phyloP scores from a whole-genome alignment of 2,888 invertebrate genomes.

The Lydus trimaculatus region DNA sequence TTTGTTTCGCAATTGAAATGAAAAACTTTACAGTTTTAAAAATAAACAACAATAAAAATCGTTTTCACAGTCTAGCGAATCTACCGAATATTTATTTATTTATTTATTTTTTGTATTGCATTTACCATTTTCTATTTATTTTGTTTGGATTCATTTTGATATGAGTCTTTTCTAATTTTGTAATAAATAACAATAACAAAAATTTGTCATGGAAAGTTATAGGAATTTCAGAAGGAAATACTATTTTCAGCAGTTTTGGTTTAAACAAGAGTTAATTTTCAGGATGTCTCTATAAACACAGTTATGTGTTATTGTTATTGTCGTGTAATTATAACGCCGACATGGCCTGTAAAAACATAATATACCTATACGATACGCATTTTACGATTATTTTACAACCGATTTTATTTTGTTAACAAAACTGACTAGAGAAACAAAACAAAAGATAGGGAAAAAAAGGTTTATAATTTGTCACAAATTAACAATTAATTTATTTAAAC shows the following conservation, averaged over 20 bases:
- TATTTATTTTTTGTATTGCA: background rate
- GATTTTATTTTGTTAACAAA: slow-evolving; percentile 13
- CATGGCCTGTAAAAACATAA: slow-evolving; percentile 32
- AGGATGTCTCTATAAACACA: background rate
- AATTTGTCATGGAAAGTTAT: too few relatives aligned
- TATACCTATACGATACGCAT: slow-evolving; percentile 13
- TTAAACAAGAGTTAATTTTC: background rate
- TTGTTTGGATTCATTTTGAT: background rate
- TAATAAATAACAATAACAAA: too few relatives aligned
- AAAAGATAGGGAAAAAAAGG: background rate
- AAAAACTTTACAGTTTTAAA: background rate
- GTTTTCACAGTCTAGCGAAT: slow-evolving; percentile 29
- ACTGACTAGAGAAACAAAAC: background rate
- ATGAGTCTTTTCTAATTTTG: too few relatives aligned
- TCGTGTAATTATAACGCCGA: slow-evolving; percentile 28
- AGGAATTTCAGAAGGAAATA: background rate
- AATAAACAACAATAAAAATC: slow-evolving; percentile 9
- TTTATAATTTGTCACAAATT: background rate
- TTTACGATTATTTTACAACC: slow-evolving; percentile 34
- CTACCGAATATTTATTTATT: background rate
- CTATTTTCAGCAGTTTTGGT: background rate
- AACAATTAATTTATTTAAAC: too few relatives aligned
- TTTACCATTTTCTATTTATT: background rate
- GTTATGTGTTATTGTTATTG: slow-evolving; percentile 1
- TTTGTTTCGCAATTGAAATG: background rate